Conservation (phyloP, 2,888 invertebrate species). For the Mythimna albipuncta region DNA sequence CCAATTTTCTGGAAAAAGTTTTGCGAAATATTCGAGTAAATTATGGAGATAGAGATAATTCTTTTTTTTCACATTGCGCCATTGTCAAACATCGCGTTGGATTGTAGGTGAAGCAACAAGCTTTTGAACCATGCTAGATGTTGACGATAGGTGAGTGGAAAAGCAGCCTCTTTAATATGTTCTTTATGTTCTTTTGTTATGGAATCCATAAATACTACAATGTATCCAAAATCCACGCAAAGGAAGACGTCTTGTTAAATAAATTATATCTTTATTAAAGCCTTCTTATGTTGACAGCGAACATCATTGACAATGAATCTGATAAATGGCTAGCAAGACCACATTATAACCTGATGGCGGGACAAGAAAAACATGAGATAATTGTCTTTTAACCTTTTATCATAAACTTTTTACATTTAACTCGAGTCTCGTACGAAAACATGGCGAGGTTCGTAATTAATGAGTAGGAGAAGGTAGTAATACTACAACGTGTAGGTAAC, state of each 20-base stretch:
- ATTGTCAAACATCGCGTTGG: too few species aligned
- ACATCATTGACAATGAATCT: slow-evolving; percentile 61
- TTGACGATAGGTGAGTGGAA: too few species aligned
- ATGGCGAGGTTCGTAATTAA: slow-evolving; percentile 30
- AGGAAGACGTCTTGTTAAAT: slow-evolving; percentile 13
- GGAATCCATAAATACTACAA: background rate
- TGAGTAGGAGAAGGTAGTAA: slow-evolving; percentile 8
- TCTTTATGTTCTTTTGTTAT: background rate
- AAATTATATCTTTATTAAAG: slow-evolving; percentile 25
- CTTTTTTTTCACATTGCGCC: too few species aligned
- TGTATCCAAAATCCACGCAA: background rate
- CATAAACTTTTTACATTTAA: slow-evolving; percentile 47
- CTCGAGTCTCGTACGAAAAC: slow-evolving; percentile 27
- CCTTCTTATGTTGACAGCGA: slow-evolving; percentile 51
- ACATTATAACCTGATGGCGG: slow-evolving; percentile 58
- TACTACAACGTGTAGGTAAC: background rate
- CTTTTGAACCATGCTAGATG: too few species aligned
- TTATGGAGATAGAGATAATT: too few species aligned
- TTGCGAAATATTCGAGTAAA: too few species aligned
- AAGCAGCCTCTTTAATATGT: background rate
- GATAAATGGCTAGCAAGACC: slow-evolving; percentile 51
- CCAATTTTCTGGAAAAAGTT: too few species aligned
- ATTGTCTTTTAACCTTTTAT: slow-evolving; percentile 54
- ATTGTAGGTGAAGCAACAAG: too few species aligned
- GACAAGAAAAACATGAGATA: slow-evolving; percentile 56